Evolutionary conservation across 2,888 invertebrate species (phyloP).

Genomic region (Opisthograptis luteolata): DNA sequence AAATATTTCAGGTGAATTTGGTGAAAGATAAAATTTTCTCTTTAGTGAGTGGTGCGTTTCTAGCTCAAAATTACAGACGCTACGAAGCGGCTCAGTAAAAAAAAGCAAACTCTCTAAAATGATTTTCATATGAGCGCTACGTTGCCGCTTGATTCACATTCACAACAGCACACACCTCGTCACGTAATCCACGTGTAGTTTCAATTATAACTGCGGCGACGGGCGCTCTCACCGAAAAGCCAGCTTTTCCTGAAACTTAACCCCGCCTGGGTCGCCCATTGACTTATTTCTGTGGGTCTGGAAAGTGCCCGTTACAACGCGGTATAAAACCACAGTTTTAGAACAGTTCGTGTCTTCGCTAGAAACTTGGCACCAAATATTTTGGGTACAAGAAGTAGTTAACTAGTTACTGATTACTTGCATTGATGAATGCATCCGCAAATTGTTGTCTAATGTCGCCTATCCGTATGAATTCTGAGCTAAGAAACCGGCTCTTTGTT

Average conservation of each 20-base stretch:
- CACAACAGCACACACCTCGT: slow-evolving; percentile 5
- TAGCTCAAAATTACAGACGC: neutral
- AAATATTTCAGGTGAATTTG: neutral
- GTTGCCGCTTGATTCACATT: too few relatives aligned
- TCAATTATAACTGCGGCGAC: slow-evolving; percentile 31
- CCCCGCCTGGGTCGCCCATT: slow-evolving; percentile 23
- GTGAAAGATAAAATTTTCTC: neutral
- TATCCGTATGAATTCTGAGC: too few relatives aligned
- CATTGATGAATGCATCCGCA: too few relatives aligned
- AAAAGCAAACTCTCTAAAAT: too few relatives aligned
- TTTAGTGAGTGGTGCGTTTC: neutral
- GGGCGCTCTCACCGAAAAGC: slow-evolving; percentile 28
- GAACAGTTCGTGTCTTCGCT: neutral
- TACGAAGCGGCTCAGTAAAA: too few relatives aligned
- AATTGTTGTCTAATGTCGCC: too few relatives aligned
- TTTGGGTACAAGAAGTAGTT: too few relatives aligned
- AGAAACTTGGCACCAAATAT: slow-evolving; percentile 30
- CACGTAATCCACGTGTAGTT: slow-evolving; percentile 17
- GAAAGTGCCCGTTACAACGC: slow-evolving; percentile 33
- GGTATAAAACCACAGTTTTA: slow-evolving; percentile 14
- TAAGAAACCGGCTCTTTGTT: neutral
- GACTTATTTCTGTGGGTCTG: slow-evolving; percentile 31
- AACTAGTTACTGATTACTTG: too few relatives aligned
- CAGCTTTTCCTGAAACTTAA: slow-evolving; percentile 24
- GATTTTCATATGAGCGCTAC: slow-evolving; percentile 4